Percentiles rank a stretch among this genome's conserved stretches.
Evolutionary conservation across 2,888 invertebrate species (phyloP).

Genomic region (Plagodis dolabraria): DNA sequence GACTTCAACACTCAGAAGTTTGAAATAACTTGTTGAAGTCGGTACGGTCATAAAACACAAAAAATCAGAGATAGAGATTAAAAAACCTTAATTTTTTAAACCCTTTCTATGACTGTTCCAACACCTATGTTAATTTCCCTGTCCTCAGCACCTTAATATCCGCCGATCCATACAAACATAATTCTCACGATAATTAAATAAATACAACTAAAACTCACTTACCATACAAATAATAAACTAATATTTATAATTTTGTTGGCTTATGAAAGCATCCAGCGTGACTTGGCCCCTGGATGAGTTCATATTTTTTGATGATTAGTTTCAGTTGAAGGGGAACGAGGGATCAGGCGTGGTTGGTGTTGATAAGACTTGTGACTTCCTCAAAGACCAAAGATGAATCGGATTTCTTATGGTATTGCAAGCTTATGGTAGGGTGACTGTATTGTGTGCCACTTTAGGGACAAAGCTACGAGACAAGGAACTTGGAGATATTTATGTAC

Average conservation of each 20-base stretch:
- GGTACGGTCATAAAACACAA: too few relatives aligned
- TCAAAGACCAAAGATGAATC: conserved; percentile 46
- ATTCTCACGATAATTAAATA: conserved; percentile 50
- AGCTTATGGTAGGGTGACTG: conserved; percentile 42
- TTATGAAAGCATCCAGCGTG: conserved; percentile 29
- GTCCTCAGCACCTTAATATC: conserved; percentile 16
- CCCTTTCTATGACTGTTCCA: background rate
- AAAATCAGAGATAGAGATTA: too few relatives aligned
- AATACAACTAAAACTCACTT: conserved; percentile 34
- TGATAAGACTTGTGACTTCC: conserved; percentile 47
- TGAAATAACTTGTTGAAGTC: too few relatives aligned
- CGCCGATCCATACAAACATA: conserved; percentile 15
- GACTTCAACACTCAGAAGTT: too few relatives aligned
- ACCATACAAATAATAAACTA: conserved; percentile 41
- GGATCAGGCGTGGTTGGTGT: conserved; percentile 37
- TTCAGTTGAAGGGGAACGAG: conserved; percentile 23
- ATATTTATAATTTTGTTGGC: conserved; percentile 43
- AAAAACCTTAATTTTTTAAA: too few relatives aligned
- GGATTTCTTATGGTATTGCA: conserved; percentile 37
- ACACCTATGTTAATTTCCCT: conserved; percentile 10
- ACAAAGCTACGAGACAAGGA: too few relatives aligned
- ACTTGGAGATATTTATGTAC: too few relatives aligned
- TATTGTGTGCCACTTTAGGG: conserved; percentile 8
- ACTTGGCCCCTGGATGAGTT: conserved; percentile 27
- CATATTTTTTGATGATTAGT: conserved; percentile 14